Base-by-base conservation (phyloP, 2,888 invertebrate species). In the Meta bourneti region DNA sequence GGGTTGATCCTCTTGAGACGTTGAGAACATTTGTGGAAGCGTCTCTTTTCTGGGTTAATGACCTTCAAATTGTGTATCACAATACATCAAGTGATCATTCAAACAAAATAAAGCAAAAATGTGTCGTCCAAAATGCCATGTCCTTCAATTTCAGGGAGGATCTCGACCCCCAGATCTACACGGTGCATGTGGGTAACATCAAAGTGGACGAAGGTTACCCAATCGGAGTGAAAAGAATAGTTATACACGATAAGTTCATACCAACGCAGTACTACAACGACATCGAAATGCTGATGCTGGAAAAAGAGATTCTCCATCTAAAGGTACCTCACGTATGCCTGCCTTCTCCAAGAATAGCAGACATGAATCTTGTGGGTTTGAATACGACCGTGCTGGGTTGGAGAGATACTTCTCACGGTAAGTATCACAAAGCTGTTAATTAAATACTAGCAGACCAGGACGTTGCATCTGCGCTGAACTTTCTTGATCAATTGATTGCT, bases 321-420 rank as follows among this genome's bases (percentile, higher is more conserved):
- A 49, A 19, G 16, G 54, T 88, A 2, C 79, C 91, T 5, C 92
- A 88, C 6, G 79, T 92, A 9, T 92, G 92, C 54, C n/a, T 92
- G 6, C 92, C 92, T 0, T 34, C 77, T 0, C 79, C 80, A 48
- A 6, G 61, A 49, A 71, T 92, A 6, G 61, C 74, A 48, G n/a
- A 20, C 7, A 70, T 7, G 49, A 61, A 82, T 20, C 52, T 92
- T 2, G 48, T 51, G 19, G 87, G 90, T 7, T 48, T 72, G 49
- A 83, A 90, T 13, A 83, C 82, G 4, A 79, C 90, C 54, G 11
- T 90, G 7, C 52, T 92, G 6, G 92, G 92, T 0, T 92, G 90
- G 90, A 90, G 92, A 51, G 83, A 90, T 52, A 74, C 83, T 49
- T 69, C 78, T 61, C 90, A 75, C 52, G 92, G 92, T 92, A 83